Evolutionary conservation across 2,888 invertebrate species (phyloP), one percentile per base, ranked within the genome.

Genomic region (Subacronicta megacephala): DNA sequence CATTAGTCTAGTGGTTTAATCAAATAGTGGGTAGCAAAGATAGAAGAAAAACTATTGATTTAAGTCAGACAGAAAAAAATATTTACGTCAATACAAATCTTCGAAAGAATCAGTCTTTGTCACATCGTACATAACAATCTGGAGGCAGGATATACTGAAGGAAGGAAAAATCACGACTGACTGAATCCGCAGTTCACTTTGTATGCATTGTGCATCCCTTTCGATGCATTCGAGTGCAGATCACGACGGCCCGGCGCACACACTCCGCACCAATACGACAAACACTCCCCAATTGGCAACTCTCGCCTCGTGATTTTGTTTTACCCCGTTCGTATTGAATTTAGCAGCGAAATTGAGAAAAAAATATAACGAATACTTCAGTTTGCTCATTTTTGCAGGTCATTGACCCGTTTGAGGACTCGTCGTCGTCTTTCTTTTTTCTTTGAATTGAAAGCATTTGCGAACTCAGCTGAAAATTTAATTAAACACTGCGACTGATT

Each of bases 171-270:
- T 90, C 90, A 84, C 84, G 80, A 84, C 75, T 83, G 82, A 83
- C 72, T 84, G 83, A 81, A 81, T 84, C 81, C 76, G 60, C 65
- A 78, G 80, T 81, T 80, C 85, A 85, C 84, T 89, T 87, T 83
- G 86, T 90, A 90, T 90, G 90, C 89, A 90, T 88, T 88, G 87
- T 88, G 88, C 87, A 88, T 84, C 71, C 59, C 71, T 72, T 72
- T 71, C 73, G 76, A 71, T 80, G 82, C 83, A 87, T 88, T 84
- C 78, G 82, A 77, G 81, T 88, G 83, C 90, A 78, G 84, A 84
- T 84, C 89, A 87, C 87, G 88, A 57, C 76, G 67, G 72, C 70
- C 73, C 45, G 66, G 75, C 76, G 70, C 72, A 81, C 75, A 77
- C 71, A 67, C 78, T 73, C 80, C 67, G 76, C 80, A 81, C 81